phyloP scores from a whole-genome alignment of 2,888 invertebrate species.

The Drosophila mayaguana region DNA sequence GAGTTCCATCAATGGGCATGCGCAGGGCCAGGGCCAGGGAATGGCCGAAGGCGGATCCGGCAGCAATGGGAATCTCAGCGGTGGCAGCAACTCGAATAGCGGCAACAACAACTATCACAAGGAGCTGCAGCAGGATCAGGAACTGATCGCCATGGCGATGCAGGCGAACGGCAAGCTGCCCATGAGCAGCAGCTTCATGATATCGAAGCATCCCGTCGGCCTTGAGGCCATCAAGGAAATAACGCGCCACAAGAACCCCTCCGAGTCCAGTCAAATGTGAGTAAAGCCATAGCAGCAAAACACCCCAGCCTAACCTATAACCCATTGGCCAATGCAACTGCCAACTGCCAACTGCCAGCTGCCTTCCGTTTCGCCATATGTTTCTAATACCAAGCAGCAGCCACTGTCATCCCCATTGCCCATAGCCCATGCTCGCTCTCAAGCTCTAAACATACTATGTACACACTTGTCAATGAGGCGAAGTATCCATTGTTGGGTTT shows the following conservation, averaged over 20 bases:
- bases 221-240: constrained; percentile 92
- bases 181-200: constrained; percentile 84
- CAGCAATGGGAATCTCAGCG: constrained; percentile 82
- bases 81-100: constrained; percentile 81
- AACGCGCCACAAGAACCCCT: constrained; percentile 88
- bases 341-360: neutral
- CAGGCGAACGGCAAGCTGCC: constrained; percentile 78
- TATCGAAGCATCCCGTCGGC: constrained; percentile 89
- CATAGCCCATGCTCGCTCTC: neutral
- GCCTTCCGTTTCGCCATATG: constrained; percentile 11
- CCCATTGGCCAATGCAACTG: neutral
- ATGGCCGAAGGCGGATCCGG: constrained; percentile 54
- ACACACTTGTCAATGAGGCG: neutral
- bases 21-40: constrained; percentile 27
- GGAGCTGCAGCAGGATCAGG: constrained; percentile 50
- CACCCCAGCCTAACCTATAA: neutral
- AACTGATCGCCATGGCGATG: constrained; percentile 53
- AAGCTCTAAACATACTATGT: neutral
- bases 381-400: constrained; percentile 29
- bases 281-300: constrained; percentile 43
- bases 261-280: constrained; percentile 85
- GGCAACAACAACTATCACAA: constrained; percentile 77
- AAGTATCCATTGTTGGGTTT: neutral
- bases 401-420: constrained; percentile 11
- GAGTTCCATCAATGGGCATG: constrained; percentile 75